Base-by-base conservation (phyloP, 53 echinoderm and acorn worm species). In the Zoroaster sp. region DNA sequence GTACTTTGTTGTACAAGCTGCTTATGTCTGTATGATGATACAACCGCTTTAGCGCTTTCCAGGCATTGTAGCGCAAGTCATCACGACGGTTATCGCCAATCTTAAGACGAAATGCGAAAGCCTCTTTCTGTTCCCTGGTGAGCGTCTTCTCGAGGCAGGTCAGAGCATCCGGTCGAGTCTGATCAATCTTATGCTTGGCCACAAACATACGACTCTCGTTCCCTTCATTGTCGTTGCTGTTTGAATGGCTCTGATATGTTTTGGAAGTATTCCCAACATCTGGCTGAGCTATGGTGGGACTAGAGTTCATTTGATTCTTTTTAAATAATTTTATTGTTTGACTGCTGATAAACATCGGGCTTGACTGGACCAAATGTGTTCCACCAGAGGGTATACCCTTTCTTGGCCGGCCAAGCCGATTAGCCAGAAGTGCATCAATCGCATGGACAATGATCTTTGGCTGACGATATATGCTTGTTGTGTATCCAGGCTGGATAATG, bases 11-110 rank as follows among this genome's bases (percentile, higher is more conserved):
- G 38, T 85, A 85, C 85, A 85, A n/a, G 47, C 20, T 8, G 51
- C 69, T 46, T n/a, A 85, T 85, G 49, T 85, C 69, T 10, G 59
- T 70, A 10, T 85, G 71, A 36, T 41, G 39, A 44, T 85, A 72
- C 49, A 85, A 18, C 42, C 85, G 44, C 71, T 37, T 85, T 0
- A 85, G 71, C 18, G 85, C 85, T 23, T 34, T 85, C 85, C 85
- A 85, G 70, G 85, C 85, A 44, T 71, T 85, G 85, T 49, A 85
- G 35, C 25, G 32, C 18, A 66, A 35, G 40, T 85, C 85, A 1
- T 85, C 85, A 3, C 35, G 49, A 11, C 85, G 20, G 20, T 47
- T 30, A 37, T 85, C 85, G 7, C 85, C 85, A n/a, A 85, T 85
- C 71, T 85, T 69, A 1, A 85, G 52, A 18, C 85, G 85, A 13